phyloP scores from a whole-genome alignment of 2,113 vertebrate species.

The Delphinapterus leucas region DNA sequence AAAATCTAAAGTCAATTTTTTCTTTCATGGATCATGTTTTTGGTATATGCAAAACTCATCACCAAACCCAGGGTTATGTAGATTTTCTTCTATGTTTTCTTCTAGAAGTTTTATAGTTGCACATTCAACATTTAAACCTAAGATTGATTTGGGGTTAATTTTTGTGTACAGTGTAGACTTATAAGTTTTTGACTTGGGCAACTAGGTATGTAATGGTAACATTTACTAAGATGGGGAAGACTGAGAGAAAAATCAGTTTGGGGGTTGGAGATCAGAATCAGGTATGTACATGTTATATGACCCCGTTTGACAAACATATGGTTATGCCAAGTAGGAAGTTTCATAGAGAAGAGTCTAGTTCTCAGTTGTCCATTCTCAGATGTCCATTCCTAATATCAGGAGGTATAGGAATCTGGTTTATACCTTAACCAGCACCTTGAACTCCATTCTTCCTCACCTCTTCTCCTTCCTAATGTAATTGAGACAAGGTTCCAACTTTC shows the following conservation, averaged over 20 bases:
- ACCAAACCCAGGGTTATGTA: not conserved
- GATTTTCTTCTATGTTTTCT: not conserved
- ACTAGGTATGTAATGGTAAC: not conserved
- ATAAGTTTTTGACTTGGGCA: not conserved
- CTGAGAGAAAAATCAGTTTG: not conserved
- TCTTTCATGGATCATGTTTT: not conserved
- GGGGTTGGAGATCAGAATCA: not conserved
- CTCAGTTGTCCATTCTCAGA: not conserved
- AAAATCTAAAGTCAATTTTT: not conserved
- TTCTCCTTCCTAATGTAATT: not conserved
- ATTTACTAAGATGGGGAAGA: not conserved
- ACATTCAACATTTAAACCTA: not conserved
- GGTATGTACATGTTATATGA: not conserved
- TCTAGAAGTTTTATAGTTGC: not conserved
- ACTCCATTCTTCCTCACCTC: not conserved
- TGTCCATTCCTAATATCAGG: not conserved
- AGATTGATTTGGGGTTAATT: not conserved
- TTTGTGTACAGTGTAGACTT: not conserved
- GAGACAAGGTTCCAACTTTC: not conserved
- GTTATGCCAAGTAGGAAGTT: not conserved
- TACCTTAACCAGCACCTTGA: not conserved
- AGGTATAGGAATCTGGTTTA: not conserved
- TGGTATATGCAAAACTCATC: not conserved
- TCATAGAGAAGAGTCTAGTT: not conserved
- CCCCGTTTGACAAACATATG: not conserved